Percentiles rank a stretch among this genome's conserved stretches.
Conservation (phyloP, 2,888 invertebrate species). For the Torymus tubicola region DNA sequence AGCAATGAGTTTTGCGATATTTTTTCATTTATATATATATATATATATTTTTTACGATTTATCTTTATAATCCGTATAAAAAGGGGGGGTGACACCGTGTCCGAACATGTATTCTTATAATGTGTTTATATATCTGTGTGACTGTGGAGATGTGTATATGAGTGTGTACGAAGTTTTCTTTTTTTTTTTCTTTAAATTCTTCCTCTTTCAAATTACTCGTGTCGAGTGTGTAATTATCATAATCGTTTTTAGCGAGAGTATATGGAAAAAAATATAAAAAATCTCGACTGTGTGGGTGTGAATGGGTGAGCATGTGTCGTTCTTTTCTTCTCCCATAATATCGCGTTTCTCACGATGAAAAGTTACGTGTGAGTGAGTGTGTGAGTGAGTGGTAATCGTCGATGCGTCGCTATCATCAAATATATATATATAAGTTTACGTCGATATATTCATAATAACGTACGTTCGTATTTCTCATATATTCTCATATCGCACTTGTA, state of each 20-base stretch:
- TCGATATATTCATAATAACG: slow-evolving; percentile 39
- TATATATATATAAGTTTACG: slow-evolving; percentile 37
- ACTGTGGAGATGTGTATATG: no score
- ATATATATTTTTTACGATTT: slow-evolving; percentile 8
- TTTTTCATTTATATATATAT: slow-evolving; percentile 39
- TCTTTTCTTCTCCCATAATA: no score
- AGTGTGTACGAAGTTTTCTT: no score
- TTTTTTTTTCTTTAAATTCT: no score
- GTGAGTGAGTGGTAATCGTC: slow-evolving; percentile 40
- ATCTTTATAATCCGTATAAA: slow-evolving; percentile 54
- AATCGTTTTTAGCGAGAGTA: slow-evolving; percentile 40
- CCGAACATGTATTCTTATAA: slow-evolving; percentile 28
- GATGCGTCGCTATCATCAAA: slow-evolving; percentile 31
- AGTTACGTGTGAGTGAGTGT: slow-evolving; percentile 49
- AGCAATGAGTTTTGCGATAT: slow-evolving; percentile 50
- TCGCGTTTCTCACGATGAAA: slow-evolving; percentile 16
- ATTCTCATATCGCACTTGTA: no score
- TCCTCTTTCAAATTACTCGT: no score
- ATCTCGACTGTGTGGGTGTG: slow-evolving; percentile 48
- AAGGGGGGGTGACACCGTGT: slow-evolving; percentile 43
- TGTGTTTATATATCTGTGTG: slow-evolving; percentile 19
- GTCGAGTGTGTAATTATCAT: neutral
- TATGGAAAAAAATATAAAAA: slow-evolving; percentile 53
- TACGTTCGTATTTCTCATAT: slow-evolving; percentile 13
- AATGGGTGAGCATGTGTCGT: slow-evolving; percentile 19